A percentile compares a stretch with the other conserved stretches of the same genome.
Evolutionary conservation across 2,888 invertebrate genomes (phyloP).

Genomic region (Trichopria drosophilae): DNA sequence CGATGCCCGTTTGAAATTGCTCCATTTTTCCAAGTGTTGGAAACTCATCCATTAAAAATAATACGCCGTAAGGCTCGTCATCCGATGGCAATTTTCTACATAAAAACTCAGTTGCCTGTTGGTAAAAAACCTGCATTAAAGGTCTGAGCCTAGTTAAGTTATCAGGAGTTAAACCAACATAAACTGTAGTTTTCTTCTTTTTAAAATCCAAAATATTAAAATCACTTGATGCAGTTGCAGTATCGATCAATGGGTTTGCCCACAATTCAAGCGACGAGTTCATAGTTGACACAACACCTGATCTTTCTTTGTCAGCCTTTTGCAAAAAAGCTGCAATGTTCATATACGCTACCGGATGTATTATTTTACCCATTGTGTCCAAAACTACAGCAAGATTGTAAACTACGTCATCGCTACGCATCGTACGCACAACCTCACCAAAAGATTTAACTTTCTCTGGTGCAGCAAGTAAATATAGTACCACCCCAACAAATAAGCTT

Average conservation of each 20-base stretch:
- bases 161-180: conserved; percentile 18
- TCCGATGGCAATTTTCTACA: conserved; percentile 11
- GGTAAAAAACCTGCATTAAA: conserved; percentile 22
- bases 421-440: conserved; percentile 19
- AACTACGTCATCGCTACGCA: conserved; percentile 19
- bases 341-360: conserved; percentile 18
- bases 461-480: conserved; percentile 14
- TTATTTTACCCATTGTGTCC: conserved; percentile 13
- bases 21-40: conserved; percentile 22
- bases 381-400: conserved; percentile 17
- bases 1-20: conserved; percentile 15
- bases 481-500: conserved; percentile 16
- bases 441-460: conserved; percentile 15
- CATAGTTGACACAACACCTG: conserved; percentile 17
- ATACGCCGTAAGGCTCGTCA: conserved; percentile 19
- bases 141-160: conserved; percentile 7
- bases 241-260: conserved; percentile 18
- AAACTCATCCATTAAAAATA: conserved; percentile 21
- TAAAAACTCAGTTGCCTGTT: conserved; percentile 22
- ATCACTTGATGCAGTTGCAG: conserved; percentile 16
- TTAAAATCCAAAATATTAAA: conserved; percentile 17
- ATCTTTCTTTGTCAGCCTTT: conserved; percentile 18
- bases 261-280: conserved; percentile 15
- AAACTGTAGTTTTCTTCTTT: conserved; percentile 11
- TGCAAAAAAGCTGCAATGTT: conserved; percentile 19